phyloP scores from a whole-genome alignment of 2,888 invertebrate genomes.

The Plusia festucae region DNA sequence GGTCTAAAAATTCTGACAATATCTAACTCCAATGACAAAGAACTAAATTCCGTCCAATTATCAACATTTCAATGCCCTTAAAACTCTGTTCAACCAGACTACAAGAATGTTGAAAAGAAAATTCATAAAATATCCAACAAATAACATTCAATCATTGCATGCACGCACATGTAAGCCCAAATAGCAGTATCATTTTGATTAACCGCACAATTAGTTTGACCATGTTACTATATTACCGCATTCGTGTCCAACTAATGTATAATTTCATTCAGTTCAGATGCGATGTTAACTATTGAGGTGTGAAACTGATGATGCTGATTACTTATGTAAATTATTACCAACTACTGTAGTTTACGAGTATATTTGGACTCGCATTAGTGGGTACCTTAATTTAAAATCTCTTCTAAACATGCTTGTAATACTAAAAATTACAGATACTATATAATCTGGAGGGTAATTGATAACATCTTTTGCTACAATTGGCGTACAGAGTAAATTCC shows the following conservation, averaged over 20 bases:
- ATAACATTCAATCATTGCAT: conserved; percentile 1
- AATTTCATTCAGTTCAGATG: conserved; percentile 39
- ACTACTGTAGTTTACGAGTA: background rate
- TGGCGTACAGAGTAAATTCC: too few relatives aligned
- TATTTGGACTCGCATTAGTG: background rate
- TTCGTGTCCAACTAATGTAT: conserved; percentile 69
- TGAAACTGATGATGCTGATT: conserved; percentile 9
- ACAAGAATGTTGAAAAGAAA: background rate
- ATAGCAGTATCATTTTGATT: conserved; percentile 75
- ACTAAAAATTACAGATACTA: too few relatives aligned
- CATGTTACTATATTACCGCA: conserved; percentile 66
- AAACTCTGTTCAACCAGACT: too few relatives aligned
- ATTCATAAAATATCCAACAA: background rate
- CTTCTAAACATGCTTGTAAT: too few relatives aligned
- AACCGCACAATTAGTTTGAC: conserved; percentile 81
- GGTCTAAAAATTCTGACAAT: too few relatives aligned
- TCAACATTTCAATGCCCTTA: too few relatives aligned
- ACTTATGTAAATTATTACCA: conserved; percentile 2
- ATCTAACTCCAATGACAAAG: too few relatives aligned
- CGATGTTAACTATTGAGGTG: conserved; percentile 9
- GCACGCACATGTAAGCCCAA: conserved; percentile 54
- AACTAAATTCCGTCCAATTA: too few relatives aligned
- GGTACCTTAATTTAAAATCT: too few relatives aligned
- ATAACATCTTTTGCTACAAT: too few relatives aligned
- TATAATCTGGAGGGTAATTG: too few relatives aligned